Percentiles rank a stretch among this genome's conserved stretches.
phyloP scores from a whole-genome alignment of 1,140 invertebrate genomes.

The Drosophila ercepeae region DNA sequence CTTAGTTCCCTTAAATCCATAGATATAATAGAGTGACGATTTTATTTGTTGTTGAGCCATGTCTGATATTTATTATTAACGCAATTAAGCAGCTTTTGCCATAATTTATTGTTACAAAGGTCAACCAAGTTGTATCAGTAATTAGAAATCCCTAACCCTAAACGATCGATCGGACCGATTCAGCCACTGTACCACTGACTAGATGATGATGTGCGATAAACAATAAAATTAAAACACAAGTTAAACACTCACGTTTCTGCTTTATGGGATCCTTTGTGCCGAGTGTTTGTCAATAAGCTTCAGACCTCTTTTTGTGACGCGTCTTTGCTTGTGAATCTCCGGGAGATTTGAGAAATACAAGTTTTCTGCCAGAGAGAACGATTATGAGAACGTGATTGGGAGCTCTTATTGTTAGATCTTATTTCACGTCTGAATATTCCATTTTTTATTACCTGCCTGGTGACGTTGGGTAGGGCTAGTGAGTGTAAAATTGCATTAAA shows the following conservation, averaged over 20 bases:
- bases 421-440: background rate
- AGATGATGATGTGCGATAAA: slow-evolving; percentile 57
- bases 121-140: slow-evolving; percentile 56
- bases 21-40: slow-evolving; percentile 50
- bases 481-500: background rate
- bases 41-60: slow-evolving; percentile 70
- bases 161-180: slow-evolving; percentile 37
- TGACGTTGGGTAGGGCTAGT: background rate
- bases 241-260: slow-evolving; percentile 4
- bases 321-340: slow-evolving; percentile 3
- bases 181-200: slow-evolving; percentile 57
- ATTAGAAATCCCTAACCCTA: slow-evolving; percentile 3
- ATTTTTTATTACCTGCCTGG: background rate
- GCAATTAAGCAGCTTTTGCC: slow-evolving; percentile 67
- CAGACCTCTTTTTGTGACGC: background rate
- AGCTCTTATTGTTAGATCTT: background rate
- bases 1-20: slow-evolving; percentile 42
- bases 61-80: slow-evolving; percentile 80
- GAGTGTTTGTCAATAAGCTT: background rate
- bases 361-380: background rate
- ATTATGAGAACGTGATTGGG: background rate
- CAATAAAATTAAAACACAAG: slow-evolving; percentile 59
- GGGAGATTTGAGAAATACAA: background rate
- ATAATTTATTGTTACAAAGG: slow-evolving; percentile 74
- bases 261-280: slow-evolving; percentile 11